Evolutionary conservation across 2,113 vertebrate genomes (phyloP), one percentile per base, ranked within the genome.

Genomic region (Mohoua ochrocephala): DNA sequence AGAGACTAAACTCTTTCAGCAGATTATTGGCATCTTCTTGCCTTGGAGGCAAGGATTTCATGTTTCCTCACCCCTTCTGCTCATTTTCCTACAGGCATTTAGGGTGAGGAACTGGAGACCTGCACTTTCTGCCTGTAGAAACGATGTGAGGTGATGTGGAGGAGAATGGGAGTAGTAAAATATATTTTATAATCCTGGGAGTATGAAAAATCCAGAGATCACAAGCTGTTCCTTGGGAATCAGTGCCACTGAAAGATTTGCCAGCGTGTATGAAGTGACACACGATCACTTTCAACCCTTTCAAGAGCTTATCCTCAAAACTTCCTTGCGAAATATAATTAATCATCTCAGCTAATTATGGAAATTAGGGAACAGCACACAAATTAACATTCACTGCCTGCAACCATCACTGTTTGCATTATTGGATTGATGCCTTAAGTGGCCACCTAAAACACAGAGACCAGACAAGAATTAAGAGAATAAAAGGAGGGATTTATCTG

Each of bases 61-160:
- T 7, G 16, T 18, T 82, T 81, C 7, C 35, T 83, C n/a, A 86
- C 30, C 20, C 15, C 41, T 35, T 71, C 61, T 89, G 74, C 52
- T 79, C 61, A 39, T 68, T 89, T 60, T 70, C 59, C 14, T n/a
- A 23, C 13, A 35, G 26, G 13, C 4, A 39, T 8, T 24, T 15
- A 59, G 52, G 23, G 52, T 8, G 64, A 56, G 42, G 69, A 70
- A 81, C 13, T 21, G 53, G 7, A 74, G 2, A 28, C 7, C 39
- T 53, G 23, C 23, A 41, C 42, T n/a, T 86, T 49, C 71, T 84
- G 39, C 27, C 64, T 71, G 20, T 10, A 63, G 60, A 71, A 70
- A 54, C 0, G 0, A 30, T 7, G 13, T 45, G 71, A 44, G 42
- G 41, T 63, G 47, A 44, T n/a, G 57, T 41, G 44, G 59, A 76